A percentile compares a stretch with the other conserved stretches of the same genome.
Conservation (phyloP, 2,113 vertebrate species). For the Myodes glareolus region DNA sequence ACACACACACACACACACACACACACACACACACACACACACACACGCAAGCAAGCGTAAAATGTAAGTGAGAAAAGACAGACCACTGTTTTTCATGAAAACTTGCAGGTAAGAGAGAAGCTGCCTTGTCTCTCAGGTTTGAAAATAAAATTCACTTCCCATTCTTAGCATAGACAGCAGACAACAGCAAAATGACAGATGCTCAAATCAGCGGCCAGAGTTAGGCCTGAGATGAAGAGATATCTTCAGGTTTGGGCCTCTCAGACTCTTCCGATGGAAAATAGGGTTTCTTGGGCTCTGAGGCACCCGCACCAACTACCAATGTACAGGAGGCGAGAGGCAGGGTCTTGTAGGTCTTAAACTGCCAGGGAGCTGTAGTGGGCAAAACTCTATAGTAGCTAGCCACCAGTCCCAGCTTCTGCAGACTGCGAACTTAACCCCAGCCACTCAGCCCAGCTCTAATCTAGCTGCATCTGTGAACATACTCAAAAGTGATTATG, state of each 20-base stretch:
- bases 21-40: too few species aligned
- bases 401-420: not conserved
- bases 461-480: too few species aligned
- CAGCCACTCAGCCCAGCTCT: not conserved
- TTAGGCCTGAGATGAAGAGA: not conserved
- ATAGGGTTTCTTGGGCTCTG: not conserved
- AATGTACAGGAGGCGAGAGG: not conserved
- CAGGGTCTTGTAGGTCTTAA: not conserved
- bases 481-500: not conserved
- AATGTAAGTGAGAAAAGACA: not conserved
- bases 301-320: not conserved
- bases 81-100: not conserved
- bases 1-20: not conserved
- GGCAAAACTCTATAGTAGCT: not conserved
- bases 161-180: not conserved
- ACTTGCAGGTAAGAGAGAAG: not conserved
- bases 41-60: not conserved
- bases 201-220: too few species aligned
- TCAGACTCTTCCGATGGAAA: not conserved
- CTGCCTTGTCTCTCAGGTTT: not conserved
- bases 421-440: accelerated
- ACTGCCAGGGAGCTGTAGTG: not conserved
- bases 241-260: not conserved
- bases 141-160: not conserved
- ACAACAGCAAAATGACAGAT: not conserved